Percentiles rank a stretch among this genome's conserved stretches.
Conservation (phyloP, 2,113 vertebrate species). For the Micronisus gabar region DNA sequence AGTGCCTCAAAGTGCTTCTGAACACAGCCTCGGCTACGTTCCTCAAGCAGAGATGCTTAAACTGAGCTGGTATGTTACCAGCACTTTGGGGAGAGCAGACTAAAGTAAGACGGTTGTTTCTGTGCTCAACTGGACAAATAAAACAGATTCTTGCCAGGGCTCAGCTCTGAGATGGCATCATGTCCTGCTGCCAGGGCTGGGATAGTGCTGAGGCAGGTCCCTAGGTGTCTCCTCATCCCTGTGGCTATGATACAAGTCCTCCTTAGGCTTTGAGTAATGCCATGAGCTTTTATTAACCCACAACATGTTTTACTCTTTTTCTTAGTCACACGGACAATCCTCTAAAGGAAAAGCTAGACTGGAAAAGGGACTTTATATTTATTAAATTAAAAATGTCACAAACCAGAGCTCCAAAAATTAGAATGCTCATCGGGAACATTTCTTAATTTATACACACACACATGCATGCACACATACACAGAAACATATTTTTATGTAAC, state of each 20-base stretch:
- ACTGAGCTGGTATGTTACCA: not conserved
- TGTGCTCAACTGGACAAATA: not conserved
- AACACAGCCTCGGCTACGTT: rapidly evolving
- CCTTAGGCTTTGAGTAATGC: not conserved
- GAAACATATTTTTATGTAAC: not conserved
- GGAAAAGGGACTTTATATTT: not conserved
- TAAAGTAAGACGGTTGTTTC: not conserved
- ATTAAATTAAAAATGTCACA: not conserved
- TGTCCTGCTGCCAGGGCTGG: not conserved
- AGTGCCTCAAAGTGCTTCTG: not conserved
- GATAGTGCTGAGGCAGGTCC: no score
- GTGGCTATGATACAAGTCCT: not conserved
- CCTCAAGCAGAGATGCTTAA: not conserved
- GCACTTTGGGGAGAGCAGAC: no score
- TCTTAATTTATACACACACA: not conserved
- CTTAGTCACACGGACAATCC: not conserved
- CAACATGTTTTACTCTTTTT: not conserved
- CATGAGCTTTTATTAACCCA: not conserved
- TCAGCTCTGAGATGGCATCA: not conserved
- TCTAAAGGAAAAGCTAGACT: not conserved
- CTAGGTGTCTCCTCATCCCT: not conserved
- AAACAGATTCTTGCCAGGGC: not conserved
- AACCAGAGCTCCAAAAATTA: not conserved
- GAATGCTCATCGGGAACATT: not conserved
- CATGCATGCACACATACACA: rapidly evolving